Evolutionary conservation across 2,888 invertebrate species (phyloP).

Genomic region (Ennomos fuscantarius): DNA sequence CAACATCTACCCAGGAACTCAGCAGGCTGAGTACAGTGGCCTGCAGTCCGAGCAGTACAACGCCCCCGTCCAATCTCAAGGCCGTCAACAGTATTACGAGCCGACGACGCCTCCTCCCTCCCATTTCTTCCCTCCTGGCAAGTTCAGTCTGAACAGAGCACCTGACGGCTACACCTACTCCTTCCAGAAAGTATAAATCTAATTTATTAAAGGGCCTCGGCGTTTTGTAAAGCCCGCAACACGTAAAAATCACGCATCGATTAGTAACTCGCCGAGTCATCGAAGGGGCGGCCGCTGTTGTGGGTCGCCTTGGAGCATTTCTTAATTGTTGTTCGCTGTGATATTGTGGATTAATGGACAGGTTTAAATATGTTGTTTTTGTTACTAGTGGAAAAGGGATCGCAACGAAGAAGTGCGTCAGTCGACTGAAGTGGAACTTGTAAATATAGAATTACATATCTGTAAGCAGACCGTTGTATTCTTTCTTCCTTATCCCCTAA

Average conservation of each 20-base stretch:
- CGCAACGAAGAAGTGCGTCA: conserved; percentile 56
- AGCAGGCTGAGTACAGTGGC: conserved; percentile 80
- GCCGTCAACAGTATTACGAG: conserved; percentile 79
- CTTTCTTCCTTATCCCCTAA: conserved; percentile 19
- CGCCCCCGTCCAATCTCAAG: conserved; percentile 40
- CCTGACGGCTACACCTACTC: conserved; percentile 95
- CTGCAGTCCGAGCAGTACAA: conserved; percentile 67
- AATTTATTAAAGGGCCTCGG: conserved; percentile 64
- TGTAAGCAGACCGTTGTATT: conserved; percentile 34
- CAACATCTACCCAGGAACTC: conserved; percentile 79
- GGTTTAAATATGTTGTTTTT: conserved; percentile 69
- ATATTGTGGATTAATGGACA: conserved; percentile 83
- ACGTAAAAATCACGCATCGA: conserved; percentile 74
- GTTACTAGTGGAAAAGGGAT: conserved; percentile 61
- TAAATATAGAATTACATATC: conserved; percentile 72
- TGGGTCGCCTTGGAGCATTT: conserved; percentile 71
- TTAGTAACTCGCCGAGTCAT: conserved; percentile 78
- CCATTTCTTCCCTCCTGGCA: conserved; percentile 93
- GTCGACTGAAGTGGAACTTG: conserved; percentile 68
- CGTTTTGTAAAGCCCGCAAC: conserved; percentile 68
- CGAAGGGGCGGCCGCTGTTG: conserved; percentile 61
- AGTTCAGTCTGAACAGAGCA: conserved; percentile 93
- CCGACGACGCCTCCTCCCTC: conserved; percentile 88
- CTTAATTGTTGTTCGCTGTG: conserved; percentile 84
- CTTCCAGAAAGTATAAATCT: conserved; percentile 88